These are phyloP conservation scores for Mesorhabditis spiculigera DNA, from an alignment of 2,888 invertebrate species.

Conservation along the genomic window DNA sequence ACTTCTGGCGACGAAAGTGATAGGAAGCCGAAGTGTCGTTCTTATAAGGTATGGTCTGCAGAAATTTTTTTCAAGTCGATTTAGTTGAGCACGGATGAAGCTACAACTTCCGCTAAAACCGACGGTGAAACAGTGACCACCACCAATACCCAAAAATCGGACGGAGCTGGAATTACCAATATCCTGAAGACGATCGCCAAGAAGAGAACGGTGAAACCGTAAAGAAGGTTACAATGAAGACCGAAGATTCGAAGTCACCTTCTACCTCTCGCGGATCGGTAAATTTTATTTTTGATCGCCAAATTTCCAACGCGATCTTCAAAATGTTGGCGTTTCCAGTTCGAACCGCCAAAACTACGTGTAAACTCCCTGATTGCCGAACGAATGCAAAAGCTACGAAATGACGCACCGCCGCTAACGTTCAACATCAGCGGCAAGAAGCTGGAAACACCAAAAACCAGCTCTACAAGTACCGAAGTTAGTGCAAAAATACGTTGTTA, in stretches of 20 bases:
- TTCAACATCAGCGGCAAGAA: background rate
- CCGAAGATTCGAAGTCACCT: background rate
- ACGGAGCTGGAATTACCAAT: constrained; percentile 29
- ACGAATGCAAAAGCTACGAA: background rate
- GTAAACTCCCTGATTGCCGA: background rate
- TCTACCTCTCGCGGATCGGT: background rate
- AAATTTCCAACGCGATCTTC: no score
- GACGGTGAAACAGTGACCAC: constrained; percentile 10
- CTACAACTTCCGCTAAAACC: background rate
- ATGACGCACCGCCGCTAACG: background rate
- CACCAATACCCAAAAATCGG: constrained; percentile 21
- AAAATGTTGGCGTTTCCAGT: background rate
- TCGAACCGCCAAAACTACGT: background rate
- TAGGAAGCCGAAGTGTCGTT: background rate
- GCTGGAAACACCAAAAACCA: background rate
- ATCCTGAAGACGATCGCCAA: constrained; percentile 24
- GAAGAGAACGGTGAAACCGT: constrained; percentile 28
- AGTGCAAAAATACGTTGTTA: no score
- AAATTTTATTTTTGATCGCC: background rate
- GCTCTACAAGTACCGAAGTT: background rate
- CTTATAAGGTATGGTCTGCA: background rate
- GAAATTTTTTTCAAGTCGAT: background rate
- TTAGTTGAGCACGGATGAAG: background rate
- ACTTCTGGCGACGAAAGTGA: background rate
- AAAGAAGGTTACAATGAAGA: constrained; percentile 17